Percentiles rank a stretch among this genome's conserved stretches.
These are phyloP conservation scores for Paracentrotus lividus DNA, from an alignment of 53 echinoderm and acorn worm genomes.

Conservation along the genomic window DNA sequence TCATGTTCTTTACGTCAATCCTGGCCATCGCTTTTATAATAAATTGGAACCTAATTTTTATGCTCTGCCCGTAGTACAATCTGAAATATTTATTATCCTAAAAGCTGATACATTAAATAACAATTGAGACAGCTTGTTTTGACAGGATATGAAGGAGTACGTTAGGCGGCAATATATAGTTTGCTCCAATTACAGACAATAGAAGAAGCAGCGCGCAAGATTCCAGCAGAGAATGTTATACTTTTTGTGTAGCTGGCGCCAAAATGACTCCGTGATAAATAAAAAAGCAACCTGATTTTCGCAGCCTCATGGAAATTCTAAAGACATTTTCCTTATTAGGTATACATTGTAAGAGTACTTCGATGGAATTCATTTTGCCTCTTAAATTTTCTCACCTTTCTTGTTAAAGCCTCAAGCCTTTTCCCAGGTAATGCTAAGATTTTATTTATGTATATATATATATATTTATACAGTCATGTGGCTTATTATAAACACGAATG, in stretches of 20 bases:
- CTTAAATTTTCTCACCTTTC: neutral
- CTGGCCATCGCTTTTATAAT: neutral
- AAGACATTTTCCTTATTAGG: neutral
- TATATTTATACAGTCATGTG: neutral
- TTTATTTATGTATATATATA: neutral
- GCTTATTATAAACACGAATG: neutral
- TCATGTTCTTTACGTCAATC: neutral
- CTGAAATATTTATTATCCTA: neutral
- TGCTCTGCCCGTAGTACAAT: neutral
- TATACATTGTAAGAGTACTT: neutral
- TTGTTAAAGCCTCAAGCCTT: neutral
- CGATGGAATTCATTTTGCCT: neutral
- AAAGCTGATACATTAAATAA: neutral
- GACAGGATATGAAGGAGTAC: neutral
- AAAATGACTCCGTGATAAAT: neutral
- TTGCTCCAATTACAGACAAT: conserved; percentile 17
- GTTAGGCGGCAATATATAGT: neutral
- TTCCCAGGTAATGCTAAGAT: neutral
- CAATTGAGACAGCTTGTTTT: neutral
- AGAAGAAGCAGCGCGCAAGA: neutral
- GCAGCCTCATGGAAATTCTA: neutral
- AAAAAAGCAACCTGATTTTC: neutral
- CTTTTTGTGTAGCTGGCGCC: neutral
- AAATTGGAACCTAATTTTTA: neutral
- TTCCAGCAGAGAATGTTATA: neutral